Evolutionary conservation across 2,113 vertebrate species (phyloP).

Genomic region (Dasyurus viverrinus): DNA sequence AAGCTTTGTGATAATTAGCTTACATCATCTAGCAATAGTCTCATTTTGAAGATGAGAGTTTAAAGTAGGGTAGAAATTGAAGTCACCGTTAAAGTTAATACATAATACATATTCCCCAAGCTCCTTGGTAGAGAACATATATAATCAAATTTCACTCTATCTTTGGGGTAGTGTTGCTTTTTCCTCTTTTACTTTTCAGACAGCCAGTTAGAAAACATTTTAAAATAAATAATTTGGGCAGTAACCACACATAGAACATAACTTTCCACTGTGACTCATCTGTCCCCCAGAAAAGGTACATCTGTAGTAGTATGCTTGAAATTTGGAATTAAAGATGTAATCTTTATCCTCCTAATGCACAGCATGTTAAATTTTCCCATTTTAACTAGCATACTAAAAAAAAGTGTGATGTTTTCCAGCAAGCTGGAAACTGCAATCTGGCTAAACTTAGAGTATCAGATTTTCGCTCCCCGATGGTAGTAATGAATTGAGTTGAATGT

Average conservation of each 20-base stretch:
- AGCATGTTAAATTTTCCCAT: slow-evolving; percentile 27
- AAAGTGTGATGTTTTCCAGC: slow-evolving; percentile 16
- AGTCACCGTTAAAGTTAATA: slow-evolving; percentile 13
- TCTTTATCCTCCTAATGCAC: slow-evolving; percentile 44
- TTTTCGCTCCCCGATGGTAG: slow-evolving; percentile 33
- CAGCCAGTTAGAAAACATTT: slow-evolving; percentile 11
- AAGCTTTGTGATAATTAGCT: neutral
- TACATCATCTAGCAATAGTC: neutral
- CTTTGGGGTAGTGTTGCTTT: neutral
- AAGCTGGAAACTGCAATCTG: slow-evolving; percentile 28
- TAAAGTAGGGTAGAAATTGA: neutral
- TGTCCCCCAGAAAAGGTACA: slow-evolving; percentile 54
- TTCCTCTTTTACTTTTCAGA: neutral
- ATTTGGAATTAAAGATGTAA: slow-evolving; percentile 62
- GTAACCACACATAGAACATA: neutral
- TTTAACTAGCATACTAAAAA: slow-evolving; percentile 42
- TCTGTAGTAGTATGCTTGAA: slow-evolving; percentile 34
- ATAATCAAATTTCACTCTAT: neutral
- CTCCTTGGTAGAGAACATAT: neutral
- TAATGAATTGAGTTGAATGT: slow-evolving; percentile 34
- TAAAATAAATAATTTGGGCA: slow-evolving; percentile 13
- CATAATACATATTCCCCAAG: slow-evolving; percentile 2
- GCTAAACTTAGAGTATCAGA: slow-evolving; percentile 14
- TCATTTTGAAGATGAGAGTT: slow-evolving; percentile 37
- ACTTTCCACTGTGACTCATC: slow-evolving; percentile 33